Percentiles rank a stretch among this genome's conserved stretches.
Evolutionary conservation across 2,888 invertebrate species (phyloP).

Genomic region (Euplexia lucipara): DNA sequence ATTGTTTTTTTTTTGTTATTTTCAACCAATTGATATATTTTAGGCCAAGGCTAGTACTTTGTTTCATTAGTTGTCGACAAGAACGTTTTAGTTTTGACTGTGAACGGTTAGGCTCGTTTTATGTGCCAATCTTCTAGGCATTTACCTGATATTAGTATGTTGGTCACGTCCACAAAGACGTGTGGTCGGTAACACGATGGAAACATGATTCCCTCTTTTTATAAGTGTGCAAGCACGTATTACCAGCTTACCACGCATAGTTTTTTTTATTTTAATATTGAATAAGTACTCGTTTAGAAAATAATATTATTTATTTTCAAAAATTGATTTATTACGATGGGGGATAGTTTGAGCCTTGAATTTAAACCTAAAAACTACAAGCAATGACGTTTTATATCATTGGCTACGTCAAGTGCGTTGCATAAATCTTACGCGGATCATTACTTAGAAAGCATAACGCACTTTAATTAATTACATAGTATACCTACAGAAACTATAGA

Average conservation of each 20-base stretch:
- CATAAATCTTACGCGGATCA: slow-evolving; percentile 29
- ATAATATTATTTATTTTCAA: no score
- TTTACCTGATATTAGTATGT: not conserved
- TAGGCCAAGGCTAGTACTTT: not conserved
- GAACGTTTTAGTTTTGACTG: not conserved
- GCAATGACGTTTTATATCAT: no score
- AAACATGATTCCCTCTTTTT: not conserved
- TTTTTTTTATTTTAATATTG: no score
- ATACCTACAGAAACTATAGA: not conserved
- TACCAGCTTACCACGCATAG: not conserved
- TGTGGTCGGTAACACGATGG: not conserved
- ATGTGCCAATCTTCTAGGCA: not conserved
- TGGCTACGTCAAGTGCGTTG: no score
- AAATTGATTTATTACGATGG: no score
- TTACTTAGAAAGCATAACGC: slow-evolving; percentile 20
- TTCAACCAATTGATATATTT: not conserved
- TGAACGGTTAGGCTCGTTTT: not conserved
- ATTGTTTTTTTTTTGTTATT: not conserved
- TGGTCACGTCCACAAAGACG: not conserved
- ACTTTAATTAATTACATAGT: not conserved
- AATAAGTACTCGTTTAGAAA: no score
- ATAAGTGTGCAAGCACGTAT: not conserved
- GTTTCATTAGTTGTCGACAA: not conserved
- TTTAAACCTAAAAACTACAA: no score
- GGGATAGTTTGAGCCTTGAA: no score